Conservation (phyloP, 1,140 invertebrate species). For the Eriocheir sinensis region DNA sequence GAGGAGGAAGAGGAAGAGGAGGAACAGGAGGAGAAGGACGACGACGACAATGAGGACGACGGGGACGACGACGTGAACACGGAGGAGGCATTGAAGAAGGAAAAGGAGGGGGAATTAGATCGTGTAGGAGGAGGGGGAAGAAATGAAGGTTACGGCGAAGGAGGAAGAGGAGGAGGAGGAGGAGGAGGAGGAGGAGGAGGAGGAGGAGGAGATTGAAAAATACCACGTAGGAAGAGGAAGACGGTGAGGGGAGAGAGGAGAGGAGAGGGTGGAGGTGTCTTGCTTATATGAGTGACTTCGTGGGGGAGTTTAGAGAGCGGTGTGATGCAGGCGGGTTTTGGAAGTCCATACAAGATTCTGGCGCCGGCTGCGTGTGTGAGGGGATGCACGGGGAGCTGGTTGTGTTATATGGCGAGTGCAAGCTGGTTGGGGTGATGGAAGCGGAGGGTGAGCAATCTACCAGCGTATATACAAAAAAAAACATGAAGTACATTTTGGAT, state of each 20-base stretch:
- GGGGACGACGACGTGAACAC: not conserved
- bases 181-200: constrained; percentile 11
- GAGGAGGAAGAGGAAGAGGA: not conserved
- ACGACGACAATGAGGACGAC: not conserved
- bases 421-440: not conserved
- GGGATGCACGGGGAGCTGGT: not conserved
- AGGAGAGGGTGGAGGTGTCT: not conserved
- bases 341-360: not conserved
- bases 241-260: constrained; percentile 1
- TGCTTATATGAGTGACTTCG: not conserved
- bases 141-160: not conserved
- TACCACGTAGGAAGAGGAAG: constrained; percentile 32
- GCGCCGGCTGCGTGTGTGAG: not conserved
- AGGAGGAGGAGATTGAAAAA: constrained; percentile 47
- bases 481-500: not conserved
- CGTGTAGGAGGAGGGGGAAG: not conserved
- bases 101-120: too few relatives aligned
- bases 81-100: not conserved
- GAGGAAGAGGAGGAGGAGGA: constrained; percentile 25
- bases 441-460: not conserved
- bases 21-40: too few relatives aligned
- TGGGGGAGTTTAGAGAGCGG: not conserved
- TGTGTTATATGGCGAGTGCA: not conserved
- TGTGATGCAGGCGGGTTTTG: not conserved
- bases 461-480: not conserved